Percentiles rank a stretch among this genome's conserved stretches.
These are phyloP conservation scores for Balaeniceps rex DNA, from an alignment of 2,113 vertebrate species.

Conservation along the genomic window DNA sequence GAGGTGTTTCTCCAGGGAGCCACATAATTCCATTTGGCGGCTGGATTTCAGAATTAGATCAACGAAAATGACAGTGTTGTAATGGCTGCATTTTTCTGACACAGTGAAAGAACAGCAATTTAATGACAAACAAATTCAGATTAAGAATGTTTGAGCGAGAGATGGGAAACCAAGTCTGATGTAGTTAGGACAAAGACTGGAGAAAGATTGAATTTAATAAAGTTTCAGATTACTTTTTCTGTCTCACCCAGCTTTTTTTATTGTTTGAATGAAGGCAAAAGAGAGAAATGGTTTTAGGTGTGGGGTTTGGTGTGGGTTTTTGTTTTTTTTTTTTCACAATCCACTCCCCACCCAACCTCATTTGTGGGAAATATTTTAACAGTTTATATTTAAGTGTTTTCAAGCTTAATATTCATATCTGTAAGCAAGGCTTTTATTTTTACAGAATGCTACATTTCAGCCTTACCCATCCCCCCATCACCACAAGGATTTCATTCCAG, in stretches of 20 bases:
- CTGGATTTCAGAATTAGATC: constrained; percentile 58
- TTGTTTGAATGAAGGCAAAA: neutral
- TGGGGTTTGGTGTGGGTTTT: too few species aligned
- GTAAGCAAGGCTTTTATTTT: neutral
- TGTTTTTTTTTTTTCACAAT: neutral
- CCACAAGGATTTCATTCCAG: neutral
- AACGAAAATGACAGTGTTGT: neutral
- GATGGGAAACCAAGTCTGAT: neutral
- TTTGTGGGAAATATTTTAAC: neutral
- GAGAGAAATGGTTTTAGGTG: neutral
- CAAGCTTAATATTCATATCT: neutral
- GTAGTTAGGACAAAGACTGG: neutral
- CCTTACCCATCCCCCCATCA: neutral
- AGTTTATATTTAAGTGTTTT: neutral
- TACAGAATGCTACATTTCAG: neutral
- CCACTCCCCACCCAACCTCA: neutral
- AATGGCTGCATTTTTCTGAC: neutral
- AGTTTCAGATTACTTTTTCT: neutral
- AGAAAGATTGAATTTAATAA: neutral
- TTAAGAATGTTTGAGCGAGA: neutral
- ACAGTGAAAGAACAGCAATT: neutral
- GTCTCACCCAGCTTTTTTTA: accelerated
- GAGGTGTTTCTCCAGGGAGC: constrained; percentile 37
- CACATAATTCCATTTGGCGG: constrained; percentile 25
- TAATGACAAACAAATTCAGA: neutral